Percentiles rank a stretch among this genome's conserved stretches.
phyloP scores from a whole-genome alignment of 2,888 invertebrate genomes.

The Diloba caeruleocephala region DNA sequence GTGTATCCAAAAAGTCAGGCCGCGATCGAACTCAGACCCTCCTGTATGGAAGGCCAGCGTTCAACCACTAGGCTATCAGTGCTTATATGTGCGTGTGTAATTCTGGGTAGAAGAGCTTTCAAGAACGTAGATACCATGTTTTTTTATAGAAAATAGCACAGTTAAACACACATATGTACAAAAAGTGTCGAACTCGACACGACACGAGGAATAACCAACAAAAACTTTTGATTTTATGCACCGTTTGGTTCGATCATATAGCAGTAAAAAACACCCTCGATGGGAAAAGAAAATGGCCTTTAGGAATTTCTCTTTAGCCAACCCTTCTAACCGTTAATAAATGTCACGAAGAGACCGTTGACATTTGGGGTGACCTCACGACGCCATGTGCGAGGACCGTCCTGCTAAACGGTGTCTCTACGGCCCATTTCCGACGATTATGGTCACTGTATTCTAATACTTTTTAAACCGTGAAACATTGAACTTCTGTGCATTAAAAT shows the following conservation, averaged over 20 bases:
- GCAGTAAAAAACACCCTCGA: constrained; percentile 62
- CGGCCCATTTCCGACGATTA: constrained; percentile 64
- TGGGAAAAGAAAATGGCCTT: constrained; percentile 70
- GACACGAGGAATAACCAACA: constrained; percentile 23
- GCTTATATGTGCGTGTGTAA: no score
- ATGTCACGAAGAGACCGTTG: constrained; percentile 77
- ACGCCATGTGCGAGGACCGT: constrained; percentile 58
- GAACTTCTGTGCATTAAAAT: constrained; percentile 22
- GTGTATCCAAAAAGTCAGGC: no score
- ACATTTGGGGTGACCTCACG: constrained; percentile 66
- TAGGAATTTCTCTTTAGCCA: constrained; percentile 72
- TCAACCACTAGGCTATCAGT: no score
- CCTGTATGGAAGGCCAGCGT: no score
- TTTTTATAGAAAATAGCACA: not conserved
- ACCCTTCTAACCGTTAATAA: constrained; percentile 85
- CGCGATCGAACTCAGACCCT: no score
- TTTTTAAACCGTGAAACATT: constrained; percentile 40
- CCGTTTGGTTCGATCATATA: constrained; percentile 47
- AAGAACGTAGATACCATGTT: no score
- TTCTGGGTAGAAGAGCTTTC: no score
- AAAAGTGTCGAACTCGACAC: constrained; percentile 1
- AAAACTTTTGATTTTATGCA: constrained; percentile 53
- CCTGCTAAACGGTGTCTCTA: constrained; percentile 60
- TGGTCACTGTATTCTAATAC: constrained; percentile 56
- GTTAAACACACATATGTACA: not conserved